phyloP scores from a whole-genome alignment of 2,113 vertebrate species.

The Triplophysa siluroides region DNA sequence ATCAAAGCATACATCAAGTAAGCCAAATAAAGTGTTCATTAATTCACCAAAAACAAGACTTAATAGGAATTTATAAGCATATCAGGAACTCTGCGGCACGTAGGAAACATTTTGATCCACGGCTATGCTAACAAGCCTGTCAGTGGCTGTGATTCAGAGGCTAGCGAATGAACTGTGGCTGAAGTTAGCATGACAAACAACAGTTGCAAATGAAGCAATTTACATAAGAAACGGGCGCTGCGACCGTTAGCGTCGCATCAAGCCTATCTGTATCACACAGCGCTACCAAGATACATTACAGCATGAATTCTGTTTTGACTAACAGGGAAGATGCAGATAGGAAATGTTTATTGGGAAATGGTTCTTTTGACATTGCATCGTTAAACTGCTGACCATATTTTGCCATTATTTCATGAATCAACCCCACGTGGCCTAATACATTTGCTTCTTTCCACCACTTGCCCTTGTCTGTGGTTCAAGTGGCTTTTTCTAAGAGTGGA shows the following conservation, averaged over 20 bases:
- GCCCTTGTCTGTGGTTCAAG: slow-evolving; percentile 48
- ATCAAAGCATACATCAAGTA: slow-evolving; percentile 13
- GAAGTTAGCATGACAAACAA: slow-evolving; percentile 55
- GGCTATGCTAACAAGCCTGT: slow-evolving; percentile 35
- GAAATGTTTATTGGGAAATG: background rate
- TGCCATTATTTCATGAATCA: slow-evolving; percentile 17
- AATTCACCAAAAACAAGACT: slow-evolving; percentile 20
- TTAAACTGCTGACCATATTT: background rate
- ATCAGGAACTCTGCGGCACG: background rate
- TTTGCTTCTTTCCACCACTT: slow-evolving; percentile 25
- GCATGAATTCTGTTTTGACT: slow-evolving; percentile 7
- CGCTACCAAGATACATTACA: slow-evolving; percentile 45
- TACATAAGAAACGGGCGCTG: slow-evolving; percentile 53
- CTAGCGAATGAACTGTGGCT: slow-evolving; percentile 41
- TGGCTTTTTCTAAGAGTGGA: slow-evolving; percentile 16
- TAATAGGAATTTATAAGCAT: slow-evolving; percentile 30
- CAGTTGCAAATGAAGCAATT: slow-evolving; percentile 56
- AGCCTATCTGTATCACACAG: slow-evolving; percentile 1
- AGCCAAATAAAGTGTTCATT: slow-evolving; percentile 25
- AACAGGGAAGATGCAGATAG: background rate
- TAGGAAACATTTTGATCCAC: slow-evolving; percentile 36
- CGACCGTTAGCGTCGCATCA: slow-evolving; percentile 33
- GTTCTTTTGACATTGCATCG: background rate
- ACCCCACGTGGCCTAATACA: background rate
- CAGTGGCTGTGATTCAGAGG: slow-evolving; percentile 30